These are phyloP conservation scores for Sinopyrophorus schimmeli DNA, from an alignment of 2,888 invertebrate species.

Conservation along the genomic window DNA sequence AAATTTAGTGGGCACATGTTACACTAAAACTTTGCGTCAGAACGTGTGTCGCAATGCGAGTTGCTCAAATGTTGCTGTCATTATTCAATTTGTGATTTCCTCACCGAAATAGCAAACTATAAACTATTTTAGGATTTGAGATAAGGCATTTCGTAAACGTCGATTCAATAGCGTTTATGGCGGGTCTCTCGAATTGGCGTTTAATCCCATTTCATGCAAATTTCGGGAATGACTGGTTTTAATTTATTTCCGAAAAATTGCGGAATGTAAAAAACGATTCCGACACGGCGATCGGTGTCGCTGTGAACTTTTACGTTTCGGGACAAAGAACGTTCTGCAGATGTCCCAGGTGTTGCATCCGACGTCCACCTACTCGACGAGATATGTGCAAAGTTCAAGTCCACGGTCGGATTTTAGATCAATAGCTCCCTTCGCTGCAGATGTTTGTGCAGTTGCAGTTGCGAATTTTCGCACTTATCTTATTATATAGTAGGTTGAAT, in stretches of 20 bases:
- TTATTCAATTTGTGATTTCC: slow-evolving; percentile 44
- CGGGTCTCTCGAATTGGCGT: background rate
- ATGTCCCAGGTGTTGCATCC: slow-evolving; percentile 42
- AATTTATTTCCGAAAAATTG: background rate
- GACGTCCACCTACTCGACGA: slow-evolving; percentile 39
- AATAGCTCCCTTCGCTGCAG: slow-evolving; percentile 38
- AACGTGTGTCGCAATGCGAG: slow-evolving; percentile 34
- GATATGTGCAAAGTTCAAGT: slow-evolving; percentile 37
- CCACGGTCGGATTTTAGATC: slow-evolving; percentile 36
- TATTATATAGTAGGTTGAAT: no score
- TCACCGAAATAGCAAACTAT: slow-evolving; percentile 33
- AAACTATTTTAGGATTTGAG: slow-evolving; percentile 23
- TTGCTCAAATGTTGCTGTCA: slow-evolving; percentile 42
- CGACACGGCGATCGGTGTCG: no score
- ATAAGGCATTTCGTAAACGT: slow-evolving; percentile 16
- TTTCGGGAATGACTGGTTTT: no score
- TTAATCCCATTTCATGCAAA: no score
- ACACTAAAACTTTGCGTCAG: slow-evolving; percentile 35
- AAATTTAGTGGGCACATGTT: slow-evolving; percentile 30
- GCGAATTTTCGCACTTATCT: slow-evolving; percentile 27
- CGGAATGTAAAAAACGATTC: no score
- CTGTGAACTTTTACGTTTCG: no score
- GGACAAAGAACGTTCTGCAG: slow-evolving; percentile 23
- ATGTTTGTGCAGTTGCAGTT: slow-evolving; percentile 35
- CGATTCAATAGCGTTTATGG: slow-evolving; percentile 5